Evolutionary conservation across 2,888 invertebrate genomes (phyloP).

Genomic region (Chrysotoxum bicinctum): DNA sequence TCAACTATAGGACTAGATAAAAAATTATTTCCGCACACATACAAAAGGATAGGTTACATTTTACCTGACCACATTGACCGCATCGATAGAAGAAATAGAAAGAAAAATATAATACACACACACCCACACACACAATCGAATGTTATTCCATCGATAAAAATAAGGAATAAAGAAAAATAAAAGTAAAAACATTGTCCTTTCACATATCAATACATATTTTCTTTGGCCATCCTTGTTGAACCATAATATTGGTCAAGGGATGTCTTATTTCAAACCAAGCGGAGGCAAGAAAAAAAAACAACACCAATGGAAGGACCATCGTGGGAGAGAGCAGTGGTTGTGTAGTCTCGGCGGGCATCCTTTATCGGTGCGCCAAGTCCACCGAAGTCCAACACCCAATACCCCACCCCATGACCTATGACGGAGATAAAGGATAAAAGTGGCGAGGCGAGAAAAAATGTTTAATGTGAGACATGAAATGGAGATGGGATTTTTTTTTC

Average conservation of each 20-base stretch:
- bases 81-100: slow-evolving; percentile 36
- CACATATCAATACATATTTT: slow-evolving; percentile 73
- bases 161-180: slow-evolving; percentile 62
- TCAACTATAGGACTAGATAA: slow-evolving; percentile 62
- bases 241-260: slow-evolving; percentile 73
- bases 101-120: not conserved
- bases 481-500: slow-evolving; percentile 55
- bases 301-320: slow-evolving; percentile 34
- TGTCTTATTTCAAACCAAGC: slow-evolving; percentile 67
- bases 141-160: slow-evolving; percentile 55
- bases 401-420: not conserved
- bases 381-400: slow-evolving; percentile 9
- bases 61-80: slow-evolving; percentile 69
- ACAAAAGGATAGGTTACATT: slow-evolving; percentile 34
- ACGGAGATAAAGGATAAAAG: slow-evolving; percentile 67
- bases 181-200: slow-evolving; percentile 70
- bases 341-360: slow-evolving; percentile 53
- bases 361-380: slow-evolving; percentile 59
- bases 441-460: slow-evolving; percentile 68
- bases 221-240: slow-evolving; percentile 71
- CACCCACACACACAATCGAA: slow-evolving; percentile 8
- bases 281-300: slow-evolving; percentile 2
- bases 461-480: slow-evolving; percentile 67
- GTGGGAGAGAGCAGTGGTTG: slow-evolving; percentile 49
- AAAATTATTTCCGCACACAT: slow-evolving; percentile 50